A percentile compares a stretch with the other conserved stretches of the same genome.
Evolutionary conservation across 2,797 vertebrate genomes (phyloP).

Genomic region (Catostomus latipinnis): DNA sequence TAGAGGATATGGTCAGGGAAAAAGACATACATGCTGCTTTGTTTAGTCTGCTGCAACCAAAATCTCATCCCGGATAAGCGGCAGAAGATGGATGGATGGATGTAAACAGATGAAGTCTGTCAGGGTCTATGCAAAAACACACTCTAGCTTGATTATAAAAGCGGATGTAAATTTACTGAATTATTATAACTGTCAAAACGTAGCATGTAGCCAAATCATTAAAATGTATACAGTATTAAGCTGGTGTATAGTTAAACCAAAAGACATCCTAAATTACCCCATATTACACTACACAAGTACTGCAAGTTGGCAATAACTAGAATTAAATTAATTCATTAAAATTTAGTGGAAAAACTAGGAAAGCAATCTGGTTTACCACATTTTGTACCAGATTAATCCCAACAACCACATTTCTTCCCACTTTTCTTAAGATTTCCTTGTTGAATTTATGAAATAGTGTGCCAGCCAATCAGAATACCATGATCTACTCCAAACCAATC

Average conservation of each 20-base stretch:
- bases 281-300: neutral
- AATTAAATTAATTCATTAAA: neutral
- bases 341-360: slow-evolving; percentile 20
- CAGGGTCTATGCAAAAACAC: too few species aligned
- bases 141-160: too few species aligned
- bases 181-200: too few species aligned
- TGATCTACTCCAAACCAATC: slow-evolving; percentile 7
- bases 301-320: neutral
- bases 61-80: too few species aligned
- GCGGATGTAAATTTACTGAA: too few species aligned
- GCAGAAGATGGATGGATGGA: too few species aligned
- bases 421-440: neutral
- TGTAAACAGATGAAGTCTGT: too few species aligned
- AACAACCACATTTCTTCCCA: neutral
- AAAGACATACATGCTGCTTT: too few species aligned
- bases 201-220: neutral
- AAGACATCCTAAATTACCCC: too few species aligned
- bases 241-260: neutral
- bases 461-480: neutral
- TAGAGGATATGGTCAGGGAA: too few species aligned
- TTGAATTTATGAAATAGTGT: neutral
- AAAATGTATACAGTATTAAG: too few species aligned
- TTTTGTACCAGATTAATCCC: slow-evolving; percentile 4
- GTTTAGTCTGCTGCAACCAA: too few species aligned
- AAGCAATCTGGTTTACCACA: neutral